A percentile compares a stretch with the other conserved stretches of the same genome.
These are phyloP conservation scores for Gymnothorax reevesii DNA, from an alignment of 2,797 vertebrate species.

Conservation along the genomic window DNA sequence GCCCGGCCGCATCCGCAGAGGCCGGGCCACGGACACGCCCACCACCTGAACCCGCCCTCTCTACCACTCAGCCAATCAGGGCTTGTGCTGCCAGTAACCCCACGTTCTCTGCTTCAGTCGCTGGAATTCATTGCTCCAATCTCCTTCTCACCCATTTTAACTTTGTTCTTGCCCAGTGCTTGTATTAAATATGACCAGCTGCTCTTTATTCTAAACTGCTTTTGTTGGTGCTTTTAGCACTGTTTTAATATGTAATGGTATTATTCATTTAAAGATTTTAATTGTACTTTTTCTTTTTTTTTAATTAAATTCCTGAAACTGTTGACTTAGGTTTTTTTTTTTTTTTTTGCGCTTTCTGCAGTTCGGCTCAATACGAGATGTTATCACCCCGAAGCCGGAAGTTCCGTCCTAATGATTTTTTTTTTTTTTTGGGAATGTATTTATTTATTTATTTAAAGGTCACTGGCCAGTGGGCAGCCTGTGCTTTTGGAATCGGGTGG, in stretches of 20 bases:
- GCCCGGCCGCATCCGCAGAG: slow-evolving; percentile 59
- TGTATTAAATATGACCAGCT: neutral
- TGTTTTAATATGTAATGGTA: slow-evolving; percentile 1
- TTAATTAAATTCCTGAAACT: neutral
- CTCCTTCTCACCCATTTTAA: neutral
- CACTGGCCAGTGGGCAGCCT: too few relatives aligned
- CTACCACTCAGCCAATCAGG: neutral
- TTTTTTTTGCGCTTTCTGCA: neutral
- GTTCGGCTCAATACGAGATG: too few relatives aligned
- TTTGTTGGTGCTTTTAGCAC: neutral
- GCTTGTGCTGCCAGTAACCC: neutral
- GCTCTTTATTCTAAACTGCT: neutral
- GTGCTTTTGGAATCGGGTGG: too few relatives aligned
- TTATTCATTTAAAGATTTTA: neutral
- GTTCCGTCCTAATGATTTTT: too few relatives aligned
- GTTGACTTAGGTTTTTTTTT: neutral
- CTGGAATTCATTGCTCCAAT: neutral
- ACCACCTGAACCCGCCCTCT: slow-evolving; percentile 42
- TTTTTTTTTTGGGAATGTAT: too few relatives aligned
- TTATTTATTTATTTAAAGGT: too few relatives aligned
- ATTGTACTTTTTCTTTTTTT: neutral
- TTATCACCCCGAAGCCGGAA: too few relatives aligned
- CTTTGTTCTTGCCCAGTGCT: neutral
- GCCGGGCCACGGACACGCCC: slow-evolving; percentile 28
- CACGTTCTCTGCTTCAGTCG: neutral